Base-by-base conservation (phyloP, 2,888 invertebrate species). In the Heliconius ismenius region DNA sequence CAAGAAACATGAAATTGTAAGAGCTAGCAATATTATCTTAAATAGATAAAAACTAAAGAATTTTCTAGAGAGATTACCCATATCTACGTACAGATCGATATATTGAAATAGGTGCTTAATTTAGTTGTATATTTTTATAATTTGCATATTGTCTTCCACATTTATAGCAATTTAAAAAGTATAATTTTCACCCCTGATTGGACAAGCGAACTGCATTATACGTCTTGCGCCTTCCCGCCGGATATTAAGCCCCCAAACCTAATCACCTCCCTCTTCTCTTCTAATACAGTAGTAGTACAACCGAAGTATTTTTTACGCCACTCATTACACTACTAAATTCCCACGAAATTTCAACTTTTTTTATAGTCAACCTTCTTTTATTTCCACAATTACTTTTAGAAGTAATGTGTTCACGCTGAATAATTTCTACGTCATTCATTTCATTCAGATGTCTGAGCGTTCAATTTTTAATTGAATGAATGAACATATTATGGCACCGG, bases 381-480 rank as follows among this genome's bases (percentile, higher is more conserved):
- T 88, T 88, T 89, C 86, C 81, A 89, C 90, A 91, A 93, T 92
- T 90, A 91, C 85, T 88, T 88, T 87, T 86, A 89, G 84, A 86
- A 87, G 88, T 91, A 92, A 94, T 91, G 91, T 84, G 92, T 93
- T 94, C 93, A 94, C 94, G 92, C 91, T 88, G 93, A 90, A 92
- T 92, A 92, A 93, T 91, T 90, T 88, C 83, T 83, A 83, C 80
- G 81, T 83, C 84, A 85, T 86, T 87, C 85, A 83, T 79, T 80
- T 81, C 79, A 80, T 82, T 82, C 79, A 80, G 67, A 79, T 72
- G 78, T 79, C 78, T 79, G 76, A 80, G 81, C 82, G 83, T 84
- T 86, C 83, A 82, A 82, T 86, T 89, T 89, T 88, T 86, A 88
- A 88, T 87, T 86, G 86, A 87, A 88, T 87, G 86, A 87, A 86